A percentile compares a stretch with the other conserved stretches of the same genome.
Evolutionary conservation across 2,113 vertebrate species (phyloP).

Genomic region (Cynopterus brachyotis): DNA sequence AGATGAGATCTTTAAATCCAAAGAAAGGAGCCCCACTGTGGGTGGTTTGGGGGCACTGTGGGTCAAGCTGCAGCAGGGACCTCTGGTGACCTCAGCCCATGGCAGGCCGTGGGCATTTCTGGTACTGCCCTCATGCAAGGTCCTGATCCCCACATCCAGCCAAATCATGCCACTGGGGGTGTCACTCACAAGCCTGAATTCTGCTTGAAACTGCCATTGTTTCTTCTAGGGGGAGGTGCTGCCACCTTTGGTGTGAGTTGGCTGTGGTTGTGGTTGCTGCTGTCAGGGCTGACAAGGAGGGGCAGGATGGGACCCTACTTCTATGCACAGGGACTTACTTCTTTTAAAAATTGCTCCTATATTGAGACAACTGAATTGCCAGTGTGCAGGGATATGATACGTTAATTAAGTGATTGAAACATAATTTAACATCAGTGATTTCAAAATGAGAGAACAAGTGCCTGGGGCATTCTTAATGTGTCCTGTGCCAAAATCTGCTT

Average conservation of each 20-base stretch:
- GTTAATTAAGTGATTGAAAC: not conserved
- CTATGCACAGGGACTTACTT: not conserved
- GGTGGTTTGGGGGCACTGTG: too few species aligned
- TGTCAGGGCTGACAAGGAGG: not conserved
- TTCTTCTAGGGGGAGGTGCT: fast-evolving
- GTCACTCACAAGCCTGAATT: not conserved
- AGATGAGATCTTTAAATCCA: not conserved
- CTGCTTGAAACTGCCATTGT: not conserved
- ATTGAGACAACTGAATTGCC: not conserved
- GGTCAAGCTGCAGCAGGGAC: too few species aligned
- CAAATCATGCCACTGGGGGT: not conserved
- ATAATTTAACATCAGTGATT: not conserved
- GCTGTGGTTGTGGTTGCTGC: not conserved
- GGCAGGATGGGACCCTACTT: not conserved
- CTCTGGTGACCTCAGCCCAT: not conserved
- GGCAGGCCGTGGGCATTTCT: not conserved
- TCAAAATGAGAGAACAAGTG: not conserved
- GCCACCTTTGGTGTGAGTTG: not conserved
- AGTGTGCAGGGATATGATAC: fast-evolving
- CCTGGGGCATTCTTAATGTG: not conserved
- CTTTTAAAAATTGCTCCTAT: not conserved
- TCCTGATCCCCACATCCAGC: not conserved
- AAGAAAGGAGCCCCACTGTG: not conserved
- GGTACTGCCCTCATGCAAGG: not conserved
- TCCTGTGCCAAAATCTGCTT: not conserved